Conservation (phyloP, 2,113 vertebrate genomes). For the Heteronetta atricapilla region DNA sequence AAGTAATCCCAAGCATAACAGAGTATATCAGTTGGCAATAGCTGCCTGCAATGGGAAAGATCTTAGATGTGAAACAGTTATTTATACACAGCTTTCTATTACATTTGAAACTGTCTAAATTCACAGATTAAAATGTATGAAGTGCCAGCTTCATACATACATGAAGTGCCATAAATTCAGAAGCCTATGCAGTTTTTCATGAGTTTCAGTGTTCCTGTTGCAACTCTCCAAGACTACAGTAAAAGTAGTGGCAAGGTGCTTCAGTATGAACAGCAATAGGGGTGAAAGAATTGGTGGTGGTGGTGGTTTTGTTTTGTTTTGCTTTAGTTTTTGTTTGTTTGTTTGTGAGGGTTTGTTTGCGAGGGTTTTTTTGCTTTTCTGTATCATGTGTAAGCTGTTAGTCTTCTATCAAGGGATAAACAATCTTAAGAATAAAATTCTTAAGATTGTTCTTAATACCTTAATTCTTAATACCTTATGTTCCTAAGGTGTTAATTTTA, state of each 20-base stretch:
- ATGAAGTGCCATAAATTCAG: neutral
- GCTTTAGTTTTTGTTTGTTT: neutral
- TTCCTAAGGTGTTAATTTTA: constrained; percentile 41
- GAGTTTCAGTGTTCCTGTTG: neutral
- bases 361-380: too few species aligned
- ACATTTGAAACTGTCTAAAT: neutral
- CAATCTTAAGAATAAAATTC: constrained; percentile 12
- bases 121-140: neutral
- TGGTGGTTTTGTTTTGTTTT: neutral
- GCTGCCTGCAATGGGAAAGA: neutral
- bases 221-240: neutral
- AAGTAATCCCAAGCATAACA: neutral
- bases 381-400: neutral
- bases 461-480: too few species aligned
- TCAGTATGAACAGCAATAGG: neutral
- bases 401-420: neutral
- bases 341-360: neutral
- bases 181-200: neutral
- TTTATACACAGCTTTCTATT: neutral
- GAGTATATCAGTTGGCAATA: neutral
- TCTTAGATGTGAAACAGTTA: neutral
- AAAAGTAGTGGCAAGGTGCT: neutral
- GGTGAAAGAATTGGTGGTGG: neutral
- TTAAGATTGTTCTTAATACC: too few species aligned
- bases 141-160: too few species aligned